Percentiles rank a stretch among this genome's conserved stretches.
These are phyloP conservation scores for Saturnia japonica DNA, from an alignment of 2,888 invertebrate genomes.

Conservation along the genomic window DNA sequence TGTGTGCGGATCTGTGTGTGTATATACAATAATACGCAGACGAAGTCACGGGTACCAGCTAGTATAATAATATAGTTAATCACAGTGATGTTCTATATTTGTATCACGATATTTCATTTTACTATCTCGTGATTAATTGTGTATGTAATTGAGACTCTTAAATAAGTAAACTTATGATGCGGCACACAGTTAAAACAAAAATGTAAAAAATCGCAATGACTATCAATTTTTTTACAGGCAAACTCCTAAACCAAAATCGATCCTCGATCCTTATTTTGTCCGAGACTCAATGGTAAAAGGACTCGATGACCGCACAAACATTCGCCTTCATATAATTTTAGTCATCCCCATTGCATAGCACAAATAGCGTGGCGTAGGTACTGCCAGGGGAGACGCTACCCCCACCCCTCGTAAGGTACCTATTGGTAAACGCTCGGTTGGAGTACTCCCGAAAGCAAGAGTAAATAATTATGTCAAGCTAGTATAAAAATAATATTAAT, in stretches of 20 bases:
- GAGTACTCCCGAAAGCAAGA: no score
- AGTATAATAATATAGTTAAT: slow-evolving; percentile 9
- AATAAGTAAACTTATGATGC: not conserved
- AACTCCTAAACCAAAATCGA: not conserved
- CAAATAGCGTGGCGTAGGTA: no score
- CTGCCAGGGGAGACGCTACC: no score
- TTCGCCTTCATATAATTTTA: not conserved
- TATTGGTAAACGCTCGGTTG: no score
- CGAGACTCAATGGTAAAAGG: not conserved
- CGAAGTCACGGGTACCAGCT: no score
- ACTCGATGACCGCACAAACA: not conserved
- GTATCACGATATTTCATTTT: not conserved
- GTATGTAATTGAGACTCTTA: slow-evolving; percentile 27
- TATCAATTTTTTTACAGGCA: not conserved
- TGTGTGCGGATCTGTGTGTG: no score
- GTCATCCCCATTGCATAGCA: no score
- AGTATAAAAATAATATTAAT: no score
- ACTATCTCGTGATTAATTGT: not conserved
- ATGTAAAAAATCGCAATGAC: not conserved
- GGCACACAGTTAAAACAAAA: not conserved
- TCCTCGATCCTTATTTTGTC: not conserved
- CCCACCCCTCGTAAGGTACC: no score
- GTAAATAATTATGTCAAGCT: no score
- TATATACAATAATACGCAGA: no score
- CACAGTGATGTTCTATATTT: slow-evolving; percentile 15